Base-by-base conservation (phyloP, 2,797 vertebrate genomes). In the Anabacerthia variegaticeps region DNA sequence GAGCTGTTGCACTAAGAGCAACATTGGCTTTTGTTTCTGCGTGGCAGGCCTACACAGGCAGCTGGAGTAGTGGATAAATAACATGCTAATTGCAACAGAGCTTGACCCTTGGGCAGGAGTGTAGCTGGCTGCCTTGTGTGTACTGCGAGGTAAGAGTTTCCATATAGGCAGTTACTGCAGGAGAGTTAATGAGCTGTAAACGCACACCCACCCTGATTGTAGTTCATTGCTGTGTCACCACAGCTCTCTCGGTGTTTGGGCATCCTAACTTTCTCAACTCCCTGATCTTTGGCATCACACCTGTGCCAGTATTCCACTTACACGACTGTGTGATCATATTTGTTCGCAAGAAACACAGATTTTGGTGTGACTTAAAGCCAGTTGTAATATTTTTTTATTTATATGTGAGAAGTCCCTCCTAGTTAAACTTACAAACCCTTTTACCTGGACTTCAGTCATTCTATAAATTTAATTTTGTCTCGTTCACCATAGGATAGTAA, bases 171-270 rank as follows among this genome's bases (percentile, higher is more conserved):
- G 30, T 81, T 96, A 75, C 49, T 2, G 3, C 62, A 7, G 81
- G 6, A 3, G 52, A 85, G 85, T 92, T 89, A 92, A 91, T 91
- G 96, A 88, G 63, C 95, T 94, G 93, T 94, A 89, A 93, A 71
- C 2, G 2, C 7, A 30, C 67, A 32, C 67, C 72, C 89, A 3
- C 89, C 51, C 72, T 41, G 73, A 52, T 4, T 37, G 71, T 24
- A 54, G 84, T 68, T 85, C 62, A 24, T 32, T 54, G 80, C 67
- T 51, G 36, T 89, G 81, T 73, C 86, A 62, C 88, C 46, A 1
- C 39, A 44, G 22, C 48, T 41, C 72, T 37, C 0, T 32, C 0
- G 0, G 30, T 55, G 55, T 14, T 15, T 41, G 26, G 7, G 9
- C 36, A 2, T 76, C 36, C 2, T 2, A 14, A n/a, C 46, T 83